Evolutionary conservation across 2,113 vertebrate genomes (phyloP), one percentile per base, ranked within the genome.

Genomic region (Mugil cephalus): DNA sequence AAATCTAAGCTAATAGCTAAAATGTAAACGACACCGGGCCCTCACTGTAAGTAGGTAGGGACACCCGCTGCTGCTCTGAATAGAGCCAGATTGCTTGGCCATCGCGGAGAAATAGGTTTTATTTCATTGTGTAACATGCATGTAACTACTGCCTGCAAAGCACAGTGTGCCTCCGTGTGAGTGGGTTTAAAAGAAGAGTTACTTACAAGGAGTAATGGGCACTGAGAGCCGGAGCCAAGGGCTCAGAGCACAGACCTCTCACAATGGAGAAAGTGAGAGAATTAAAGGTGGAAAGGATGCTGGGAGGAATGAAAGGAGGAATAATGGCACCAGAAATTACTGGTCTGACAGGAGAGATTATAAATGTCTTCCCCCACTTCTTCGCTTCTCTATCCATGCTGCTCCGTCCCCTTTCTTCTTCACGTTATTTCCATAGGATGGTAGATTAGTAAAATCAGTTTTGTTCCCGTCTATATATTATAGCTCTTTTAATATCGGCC

Each of bases 41-140:
- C 55, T 52, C 50, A 43, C 42, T 67, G 39, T 68, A 45, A 50
- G 62, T 10, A 17, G 36, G 62, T 10, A 17, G 36, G 53, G 55
- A 47, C 45, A 35, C 77, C 70, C 10, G 38, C 80, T 74, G 77
- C 50, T 82, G 54, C 35, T 71, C 51, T 82, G 69, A 82, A 86
- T 82, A 47, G 54, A 53, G 51, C 60, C 66, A 80, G 62, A 77
- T 85, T 82, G 59, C 46, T 40, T 65, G 45, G 39, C 63, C 52
- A 74, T 80, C 76, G 80, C 40, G 59, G 17, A 40, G 58, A 83
- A 83, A 87, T 70, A 40, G 62, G 38, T 72, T 79, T 74, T 52
- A 83, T 60, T 74, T 82, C 34, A 30, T 45, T 69, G 42, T 74
- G 56, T 30, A 69, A 61, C 58, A 55, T 72, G 58, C 55, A 82